These are phyloP conservation scores for Dysdera silvatica DNA, from an alignment of 1,140 invertebrate genomes.

Conservation along the genomic window DNA sequence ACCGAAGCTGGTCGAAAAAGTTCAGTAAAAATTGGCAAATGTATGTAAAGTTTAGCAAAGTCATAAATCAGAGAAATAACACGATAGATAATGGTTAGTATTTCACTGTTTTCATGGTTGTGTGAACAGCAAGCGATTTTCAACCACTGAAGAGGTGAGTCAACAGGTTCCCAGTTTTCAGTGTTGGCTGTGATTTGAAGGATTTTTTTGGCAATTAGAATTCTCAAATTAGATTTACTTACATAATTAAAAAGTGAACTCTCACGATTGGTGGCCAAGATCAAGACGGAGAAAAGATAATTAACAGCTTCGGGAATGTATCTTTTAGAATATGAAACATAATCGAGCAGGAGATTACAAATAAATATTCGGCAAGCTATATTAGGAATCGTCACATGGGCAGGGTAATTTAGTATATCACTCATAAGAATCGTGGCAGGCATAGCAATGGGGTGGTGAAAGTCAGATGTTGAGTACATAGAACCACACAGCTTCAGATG, in stretches of 20 bases:
- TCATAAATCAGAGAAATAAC: constrained; percentile 33
- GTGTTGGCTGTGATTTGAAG: neutral
- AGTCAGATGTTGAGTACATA: constrained; percentile 81
- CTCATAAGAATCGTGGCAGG: constrained; percentile 73
- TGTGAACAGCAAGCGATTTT: neutral
- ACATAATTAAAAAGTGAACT: neutral
- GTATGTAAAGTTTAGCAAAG: constrained; percentile 38
- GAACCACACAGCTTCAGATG: constrained; percentile 56
- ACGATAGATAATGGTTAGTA: constrained; percentile 13
- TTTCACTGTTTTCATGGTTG: neutral
- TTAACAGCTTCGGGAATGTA: constrained; percentile 55
- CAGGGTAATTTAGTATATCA: constrained; percentile 60
- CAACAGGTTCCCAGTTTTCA: neutral
- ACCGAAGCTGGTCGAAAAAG: constrained; percentile 38
- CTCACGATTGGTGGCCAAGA: neutral
- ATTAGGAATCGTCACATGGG: constrained; percentile 55
- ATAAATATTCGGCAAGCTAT: constrained; percentile 71
- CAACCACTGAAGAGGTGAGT: neutral
- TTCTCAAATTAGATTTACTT: neutral
- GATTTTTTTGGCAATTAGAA: neutral
- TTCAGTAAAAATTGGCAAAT: constrained; percentile 38
- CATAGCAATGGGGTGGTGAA: constrained; percentile 72
- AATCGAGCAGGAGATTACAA: constrained; percentile 64
- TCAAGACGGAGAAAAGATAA: constrained; percentile 7
- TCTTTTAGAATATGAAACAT: constrained; percentile 67